Evolutionary conservation across 2,888 invertebrate species (phyloP).

Genomic region (Listrodromus nycthemerus): DNA sequence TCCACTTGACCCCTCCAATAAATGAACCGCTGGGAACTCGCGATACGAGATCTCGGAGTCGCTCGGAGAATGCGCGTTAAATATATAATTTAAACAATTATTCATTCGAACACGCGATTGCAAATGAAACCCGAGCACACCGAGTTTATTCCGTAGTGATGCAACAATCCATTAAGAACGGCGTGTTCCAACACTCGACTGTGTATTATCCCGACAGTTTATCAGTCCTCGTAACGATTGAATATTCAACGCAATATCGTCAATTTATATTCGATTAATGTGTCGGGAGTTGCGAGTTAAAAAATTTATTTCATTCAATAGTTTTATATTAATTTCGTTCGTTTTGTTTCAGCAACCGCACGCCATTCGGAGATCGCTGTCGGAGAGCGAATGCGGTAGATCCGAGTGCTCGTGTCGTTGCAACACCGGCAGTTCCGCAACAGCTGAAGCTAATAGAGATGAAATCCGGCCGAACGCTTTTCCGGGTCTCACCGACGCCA

Average conservation of each 20-base stretch:
- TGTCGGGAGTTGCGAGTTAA: not conserved
- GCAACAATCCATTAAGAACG: conserved; percentile 40
- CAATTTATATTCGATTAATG: conserved; percentile 8
- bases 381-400: conserved; percentile 71
- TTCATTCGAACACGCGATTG: conserved; percentile 35
- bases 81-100: conserved; percentile 44
- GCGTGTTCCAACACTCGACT: not conserved
- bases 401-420: conserved; percentile 62
- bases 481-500: conserved; percentile 77
- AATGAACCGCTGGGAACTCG: conserved; percentile 25
- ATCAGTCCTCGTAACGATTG: not conserved
- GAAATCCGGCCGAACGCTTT: conserved; percentile 72
- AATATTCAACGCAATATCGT: not conserved
- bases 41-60: conserved; percentile 17
- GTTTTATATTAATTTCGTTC: conserved; percentile 18
- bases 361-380: conserved; percentile 73
- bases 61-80: conserved; percentile 32
- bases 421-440: conserved; percentile 46
- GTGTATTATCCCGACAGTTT: not conserved
- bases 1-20: conserved; percentile 52
- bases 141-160: conserved; percentile 6
- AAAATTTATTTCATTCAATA: not conserved
- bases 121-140: conserved; percentile 29
- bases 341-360: conserved; percentile 63
- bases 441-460: conserved; percentile 52